Evolutionary conservation across 1,140 invertebrate species (phyloP), one percentile per base, ranked within the genome.

Genomic region (Hetaerina americana): DNA sequence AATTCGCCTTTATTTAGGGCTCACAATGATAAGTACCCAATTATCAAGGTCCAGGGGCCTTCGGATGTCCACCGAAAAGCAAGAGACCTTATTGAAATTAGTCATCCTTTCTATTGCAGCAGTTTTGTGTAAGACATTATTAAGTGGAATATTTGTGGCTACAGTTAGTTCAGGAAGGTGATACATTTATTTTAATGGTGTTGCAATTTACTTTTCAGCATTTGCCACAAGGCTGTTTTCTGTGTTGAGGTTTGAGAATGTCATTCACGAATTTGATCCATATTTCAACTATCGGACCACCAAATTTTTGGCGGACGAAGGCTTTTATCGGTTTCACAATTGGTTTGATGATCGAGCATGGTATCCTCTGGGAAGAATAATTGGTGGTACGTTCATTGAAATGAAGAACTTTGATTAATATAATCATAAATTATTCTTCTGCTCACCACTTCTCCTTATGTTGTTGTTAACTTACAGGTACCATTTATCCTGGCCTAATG

Each of bases 281-380:
- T 98, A 98, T 80, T 99, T 98, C 80, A 99, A 99, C 83, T 99
- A 98, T 81, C 87, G 97, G 77, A 98, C 96, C 40, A 99, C 97
- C 12, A 90, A 94, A 75, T 98, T 90, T 80, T 83, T 99, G 70
- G 88, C 94, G 3, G 95, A 98, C 81, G 91, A 98, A 84, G 97
- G 96, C 1, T 98, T 98, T 81, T 99, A 98, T 82, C 92, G 90
- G 73, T 98, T 99, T 82, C 95, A 98, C 80, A 99, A 99, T 82
- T 99, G 96, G 96, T 99, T 98, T 86, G 96, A 99, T 86, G 96
- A 98, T 80, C 81, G 95, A 82, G 96, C 96, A 78, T 99, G 97
- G 97, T 99, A 98, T 85, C 96, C 96, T 0, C 83, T 98, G 28
- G 96, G 96, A 12, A 89, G 96, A 82, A 98, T 98, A 79, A 97